Evolutionary conservation across 2,888 invertebrate genomes (phyloP), one percentile per base, ranked within the genome.

Genomic region (Rhingia rostrata): DNA sequence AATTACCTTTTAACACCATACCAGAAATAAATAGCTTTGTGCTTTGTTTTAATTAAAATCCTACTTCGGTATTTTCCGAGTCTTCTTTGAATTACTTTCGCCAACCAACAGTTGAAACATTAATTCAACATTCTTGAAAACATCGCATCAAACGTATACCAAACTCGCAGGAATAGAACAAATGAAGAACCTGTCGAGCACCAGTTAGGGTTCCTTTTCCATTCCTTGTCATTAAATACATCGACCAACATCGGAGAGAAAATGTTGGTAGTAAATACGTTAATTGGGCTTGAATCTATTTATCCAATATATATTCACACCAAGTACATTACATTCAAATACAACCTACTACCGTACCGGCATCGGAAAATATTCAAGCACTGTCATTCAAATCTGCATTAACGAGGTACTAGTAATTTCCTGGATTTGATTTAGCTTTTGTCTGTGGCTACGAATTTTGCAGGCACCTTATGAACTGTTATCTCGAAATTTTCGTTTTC

Each of bases 31-130:
- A 78, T 64, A 78, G 70, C 61, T 78, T 64, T 64, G 10, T 61
- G 70, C 41, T 78, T 56, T 49, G 63, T 47, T 78, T 78, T 78
- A 78, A 78, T 78, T 78, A 78, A 78, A 78, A 78, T 64, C 63
- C 54, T 51, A 70, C 78, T 78, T 58, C 56, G 35, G 56, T 70
- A 70, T 43, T 56, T 78, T 43, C 60, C 67, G 53, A 33, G 41
- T 10, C 37, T 33, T 14, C n/a, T 32, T 66, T 2, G 41, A 53
- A 37, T 53, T 22, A 37, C 14, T 7, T 43, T 35, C 72, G 14
- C 51, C 45, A 32, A 64, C 22, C 22, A 45, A 22, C 78, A 78
- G 56, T 79, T 60, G 10, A 70, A 9, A 10, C 14, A 69, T 47
- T 22, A 14, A 49, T 70, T 63, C 41, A 64, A 12, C 12, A 79